Evolutionary conservation across 2,888 invertebrate species (phyloP).

Genomic region (Mesoligia furuncula): DNA sequence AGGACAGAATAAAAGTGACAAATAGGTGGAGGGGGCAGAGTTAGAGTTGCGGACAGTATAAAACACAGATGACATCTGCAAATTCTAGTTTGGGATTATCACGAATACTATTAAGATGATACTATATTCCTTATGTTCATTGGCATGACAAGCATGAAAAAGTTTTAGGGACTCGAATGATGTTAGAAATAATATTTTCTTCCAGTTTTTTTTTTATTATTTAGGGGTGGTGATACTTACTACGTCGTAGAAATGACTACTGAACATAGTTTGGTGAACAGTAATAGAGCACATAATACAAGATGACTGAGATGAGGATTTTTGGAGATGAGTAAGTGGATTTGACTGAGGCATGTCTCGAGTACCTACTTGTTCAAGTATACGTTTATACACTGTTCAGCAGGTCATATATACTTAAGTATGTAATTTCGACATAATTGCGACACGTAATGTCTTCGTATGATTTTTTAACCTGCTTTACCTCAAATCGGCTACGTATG

Average conservation of each 20-base stretch:
- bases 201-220: too few species aligned
- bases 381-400: neutral
- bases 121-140: neutral
- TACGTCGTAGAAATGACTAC: neutral
- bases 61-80: neutral
- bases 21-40: neutral
- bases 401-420: neutral
- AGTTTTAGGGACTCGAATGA: neutral
- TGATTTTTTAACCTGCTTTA: neutral
- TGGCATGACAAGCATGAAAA: neutral
- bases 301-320: neutral
- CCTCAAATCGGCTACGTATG: conserved; percentile 8
- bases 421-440: too few species aligned
- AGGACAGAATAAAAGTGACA: conserved; percentile 15
- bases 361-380: neutral
- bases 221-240: neutral
- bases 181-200: neutral
- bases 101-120: neutral
- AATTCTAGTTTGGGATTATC: conserved; percentile 3
- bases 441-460: neutral
- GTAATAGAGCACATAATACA: neutral
- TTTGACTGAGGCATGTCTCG: neutral
- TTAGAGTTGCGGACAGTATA: neutral
- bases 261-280: neutral
- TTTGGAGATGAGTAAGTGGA: neutral